phyloP scores from a whole-genome alignment of 2,797 vertebrate species.

The Channa striata region DNA sequence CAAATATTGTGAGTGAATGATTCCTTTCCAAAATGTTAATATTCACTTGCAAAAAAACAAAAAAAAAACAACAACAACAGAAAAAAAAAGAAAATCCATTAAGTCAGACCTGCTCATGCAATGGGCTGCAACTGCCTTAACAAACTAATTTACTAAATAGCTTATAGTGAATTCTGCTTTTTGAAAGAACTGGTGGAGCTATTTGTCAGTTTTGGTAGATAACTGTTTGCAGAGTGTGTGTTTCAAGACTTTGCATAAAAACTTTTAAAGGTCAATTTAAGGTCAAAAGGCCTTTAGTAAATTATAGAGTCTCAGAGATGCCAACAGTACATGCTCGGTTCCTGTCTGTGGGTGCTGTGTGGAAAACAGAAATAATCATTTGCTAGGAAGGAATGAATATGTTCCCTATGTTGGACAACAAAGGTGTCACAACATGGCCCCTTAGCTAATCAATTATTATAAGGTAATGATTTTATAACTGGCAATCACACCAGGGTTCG shows the following conservation, averaged over 20 bases:
- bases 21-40: constrained; percentile 19
- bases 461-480: constrained; percentile 69
- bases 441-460: constrained; percentile 70
- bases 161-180: no score
- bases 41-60: constrained; percentile 12
- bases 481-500: constrained; percentile 57
- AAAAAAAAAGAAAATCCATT: not conserved
- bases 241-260: no score
- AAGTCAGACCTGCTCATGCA: constrained; percentile 12
- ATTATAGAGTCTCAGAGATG: not conserved
- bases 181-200: no score
- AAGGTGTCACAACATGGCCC: constrained; percentile 50
- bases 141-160: not conserved
- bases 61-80: no score
- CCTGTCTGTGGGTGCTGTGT: constrained; percentile 16
- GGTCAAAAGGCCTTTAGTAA: no score
- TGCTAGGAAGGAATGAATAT: constrained; percentile 19
- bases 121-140: constrained; percentile 1
- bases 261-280: not conserved
- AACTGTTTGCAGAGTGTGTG: no score
- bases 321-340: not conserved
- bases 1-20: constrained; percentile 20
- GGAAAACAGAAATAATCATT: constrained; percentile 32
- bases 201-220: no score
- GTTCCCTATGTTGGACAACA: constrained; percentile 27